A percentile compares a stretch with the other conserved stretches of the same genome.
Evolutionary conservation across 2,888 invertebrate species (phyloP).

Genomic region (Carterocephalus palaemon): DNA sequence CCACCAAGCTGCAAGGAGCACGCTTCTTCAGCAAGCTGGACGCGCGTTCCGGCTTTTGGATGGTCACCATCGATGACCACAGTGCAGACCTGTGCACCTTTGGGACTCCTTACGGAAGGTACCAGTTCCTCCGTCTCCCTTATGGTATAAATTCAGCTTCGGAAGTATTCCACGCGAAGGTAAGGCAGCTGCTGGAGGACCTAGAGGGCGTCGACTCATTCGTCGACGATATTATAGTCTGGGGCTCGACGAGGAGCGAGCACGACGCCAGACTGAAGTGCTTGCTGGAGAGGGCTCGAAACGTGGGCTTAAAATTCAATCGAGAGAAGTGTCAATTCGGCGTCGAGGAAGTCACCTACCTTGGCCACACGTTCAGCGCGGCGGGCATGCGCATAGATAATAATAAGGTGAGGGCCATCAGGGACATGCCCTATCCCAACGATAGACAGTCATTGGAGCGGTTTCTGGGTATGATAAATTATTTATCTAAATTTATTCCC

Average conservation of each 20-base stretch:
- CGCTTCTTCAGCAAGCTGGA: conserved; percentile 20
- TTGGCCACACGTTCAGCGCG: neutral
- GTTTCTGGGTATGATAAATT: conserved; percentile 30
- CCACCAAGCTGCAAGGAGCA: conserved; percentile 14
- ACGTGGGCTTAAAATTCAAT: conserved; percentile 28
- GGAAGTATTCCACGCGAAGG: conserved; percentile 32
- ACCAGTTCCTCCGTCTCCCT: conserved; percentile 29
- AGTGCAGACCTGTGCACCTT: conserved; percentile 27
- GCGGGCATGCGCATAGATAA: neutral
- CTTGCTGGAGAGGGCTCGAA: conserved; percentile 18
- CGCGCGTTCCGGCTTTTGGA: conserved; percentile 29
- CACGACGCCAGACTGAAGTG: conserved; percentile 19
- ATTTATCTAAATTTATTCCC: conserved; percentile 27
- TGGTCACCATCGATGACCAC: conserved; percentile 14
- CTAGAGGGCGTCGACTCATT: conserved; percentile 16
- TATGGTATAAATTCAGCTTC: conserved; percentile 29
- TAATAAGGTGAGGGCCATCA: neutral
- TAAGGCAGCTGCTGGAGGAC: no score
- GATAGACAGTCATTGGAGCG: conserved; percentile 24
- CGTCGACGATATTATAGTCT: conserved; percentile 21
- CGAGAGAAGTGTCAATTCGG: conserved; percentile 25
- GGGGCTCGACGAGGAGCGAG: conserved; percentile 14
- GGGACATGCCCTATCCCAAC: conserved; percentile 17
- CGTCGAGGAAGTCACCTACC: conserved; percentile 22
- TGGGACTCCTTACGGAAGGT: conserved; percentile 27